phyloP scores from a whole-genome alignment of 2,797 vertebrate species.

The Cottoperca gobio region DNA sequence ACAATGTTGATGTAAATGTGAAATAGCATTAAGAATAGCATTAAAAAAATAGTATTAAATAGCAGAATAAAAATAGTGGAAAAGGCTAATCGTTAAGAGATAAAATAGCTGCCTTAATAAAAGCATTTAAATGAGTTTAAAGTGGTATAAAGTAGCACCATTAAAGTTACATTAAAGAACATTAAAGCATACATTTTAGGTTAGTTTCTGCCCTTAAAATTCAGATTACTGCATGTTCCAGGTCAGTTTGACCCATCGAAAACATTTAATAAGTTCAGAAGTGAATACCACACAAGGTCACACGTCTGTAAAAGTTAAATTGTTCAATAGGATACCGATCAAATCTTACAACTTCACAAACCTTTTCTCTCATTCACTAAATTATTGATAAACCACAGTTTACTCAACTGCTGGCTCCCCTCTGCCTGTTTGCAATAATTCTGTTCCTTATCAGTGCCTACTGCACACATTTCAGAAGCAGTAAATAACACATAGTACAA shows the following conservation, averaged over 20 bases:
- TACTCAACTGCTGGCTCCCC: background rate
- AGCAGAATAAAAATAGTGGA: too few relatives aligned
- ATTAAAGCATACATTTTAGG: too few relatives aligned
- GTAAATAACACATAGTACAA: background rate
- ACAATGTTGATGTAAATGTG: too few relatives aligned
- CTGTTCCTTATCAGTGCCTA: background rate
- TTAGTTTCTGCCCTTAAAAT: too few relatives aligned
- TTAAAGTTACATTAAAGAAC: too few relatives aligned
- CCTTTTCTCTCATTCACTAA: background rate
- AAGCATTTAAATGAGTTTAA: too few relatives aligned
- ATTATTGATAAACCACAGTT: background rate
- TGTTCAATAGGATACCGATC: background rate
- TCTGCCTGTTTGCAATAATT: background rate
- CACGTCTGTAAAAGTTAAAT: background rate
- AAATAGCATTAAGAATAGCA: too few relatives aligned
- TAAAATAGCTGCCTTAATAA: too few relatives aligned
- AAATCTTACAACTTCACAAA: background rate
- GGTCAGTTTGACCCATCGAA: slow-evolving; percentile 1
- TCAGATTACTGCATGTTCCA: background rate
- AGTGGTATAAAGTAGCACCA: too few relatives aligned
- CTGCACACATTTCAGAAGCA: background rate
- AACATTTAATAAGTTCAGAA: background rate
- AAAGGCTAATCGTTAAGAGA: too few relatives aligned
- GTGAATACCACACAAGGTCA: background rate
- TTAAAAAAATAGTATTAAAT: too few relatives aligned